A percentile compares a stretch with the other conserved stretches of the same genome.
Conservation (phyloP, 2,113 vertebrate species). For the Ailuropoda melanoleuca region DNA sequence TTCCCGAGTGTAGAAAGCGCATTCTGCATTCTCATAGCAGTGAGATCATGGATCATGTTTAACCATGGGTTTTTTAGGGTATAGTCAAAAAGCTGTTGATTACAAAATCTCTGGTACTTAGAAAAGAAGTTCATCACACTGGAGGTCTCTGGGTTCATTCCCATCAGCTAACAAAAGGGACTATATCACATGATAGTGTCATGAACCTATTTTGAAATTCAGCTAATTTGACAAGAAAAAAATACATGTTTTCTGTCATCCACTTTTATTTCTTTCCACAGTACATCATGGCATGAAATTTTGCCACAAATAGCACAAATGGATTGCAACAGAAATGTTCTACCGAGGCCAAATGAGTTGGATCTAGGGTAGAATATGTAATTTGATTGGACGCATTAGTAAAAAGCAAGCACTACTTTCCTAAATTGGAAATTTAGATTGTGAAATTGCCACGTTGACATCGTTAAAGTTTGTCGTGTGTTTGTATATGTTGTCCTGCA, state of each 20-base stretch:
- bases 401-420: conserved; percentile 65
- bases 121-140: background rate
- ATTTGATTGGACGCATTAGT: conserved; percentile 81
- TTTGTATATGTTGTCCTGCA: background rate
- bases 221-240: background rate
- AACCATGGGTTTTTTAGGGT: background rate
- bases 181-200: background rate
- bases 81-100: background rate
- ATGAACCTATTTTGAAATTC: conserved; percentile 19
- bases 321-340: conserved; percentile 69
- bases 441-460: conserved; percentile 63
- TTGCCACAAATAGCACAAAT: conserved; percentile 66
- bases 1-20: background rate
- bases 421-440: conserved; percentile 56
- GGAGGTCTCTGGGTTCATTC: background rate
- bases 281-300: conserved; percentile 61
- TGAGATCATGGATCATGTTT: background rate
- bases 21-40: background rate
- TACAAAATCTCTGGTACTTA: background rate
- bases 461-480: conserved; percentile 32
- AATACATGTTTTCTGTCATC: background rate
- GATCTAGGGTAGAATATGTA: conserved; percentile 48
- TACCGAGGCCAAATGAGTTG: conserved; percentile 80
- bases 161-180: background rate
- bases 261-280: conserved; percentile 63